phyloP scores from a whole-genome alignment of 2,888 invertebrate species.

The Acanthoscelides obtectus region DNA sequence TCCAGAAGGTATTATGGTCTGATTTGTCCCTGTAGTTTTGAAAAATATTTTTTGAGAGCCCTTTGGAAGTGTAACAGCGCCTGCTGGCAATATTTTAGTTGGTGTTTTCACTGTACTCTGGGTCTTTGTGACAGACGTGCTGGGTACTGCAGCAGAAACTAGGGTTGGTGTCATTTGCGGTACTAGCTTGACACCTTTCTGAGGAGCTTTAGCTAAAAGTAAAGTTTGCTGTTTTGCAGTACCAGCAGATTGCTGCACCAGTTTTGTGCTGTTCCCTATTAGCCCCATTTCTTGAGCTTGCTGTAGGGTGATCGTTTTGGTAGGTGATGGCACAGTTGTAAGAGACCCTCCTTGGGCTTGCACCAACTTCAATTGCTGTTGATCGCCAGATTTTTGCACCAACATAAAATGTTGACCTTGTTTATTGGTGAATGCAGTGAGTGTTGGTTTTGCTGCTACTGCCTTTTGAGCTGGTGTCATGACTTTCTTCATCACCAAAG shows the following conservation, averaged over 20 bases:
- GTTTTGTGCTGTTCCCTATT: constrained; percentile 49
- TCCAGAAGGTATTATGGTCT: constrained; percentile 45
- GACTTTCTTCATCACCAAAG: constrained; percentile 44
- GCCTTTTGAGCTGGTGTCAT: constrained; percentile 30
- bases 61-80: constrained; percentile 50
- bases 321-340: constrained; percentile 39
- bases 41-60: constrained; percentile 54
- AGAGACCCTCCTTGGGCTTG: constrained; percentile 26
- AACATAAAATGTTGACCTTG: constrained; percentile 36
- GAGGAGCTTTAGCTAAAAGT: constrained; percentile 39
- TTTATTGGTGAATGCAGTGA: constrained; percentile 25
- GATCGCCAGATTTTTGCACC: constrained; percentile 33
- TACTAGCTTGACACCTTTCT: constrained; percentile 43
- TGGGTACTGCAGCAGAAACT: constrained; percentile 39
- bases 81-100: constrained; percentile 65
- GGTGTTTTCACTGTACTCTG: constrained; percentile 57
- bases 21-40: constrained; percentile 41
- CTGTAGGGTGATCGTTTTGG: constrained; percentile 61
- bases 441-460: constrained; percentile 28
- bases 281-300: constrained; percentile 62
- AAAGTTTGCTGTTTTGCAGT: constrained; percentile 48
- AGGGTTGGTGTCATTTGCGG: constrained; percentile 32
- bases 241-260: constrained; percentile 43
- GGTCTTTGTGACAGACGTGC: constrained; percentile 38
- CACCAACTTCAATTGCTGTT: constrained; percentile 32